A percentile compares a stretch with the other conserved stretches of the same genome.
Conservation (phyloP, 1,140 invertebrate species). For the Drosophila kikkawai region DNA sequence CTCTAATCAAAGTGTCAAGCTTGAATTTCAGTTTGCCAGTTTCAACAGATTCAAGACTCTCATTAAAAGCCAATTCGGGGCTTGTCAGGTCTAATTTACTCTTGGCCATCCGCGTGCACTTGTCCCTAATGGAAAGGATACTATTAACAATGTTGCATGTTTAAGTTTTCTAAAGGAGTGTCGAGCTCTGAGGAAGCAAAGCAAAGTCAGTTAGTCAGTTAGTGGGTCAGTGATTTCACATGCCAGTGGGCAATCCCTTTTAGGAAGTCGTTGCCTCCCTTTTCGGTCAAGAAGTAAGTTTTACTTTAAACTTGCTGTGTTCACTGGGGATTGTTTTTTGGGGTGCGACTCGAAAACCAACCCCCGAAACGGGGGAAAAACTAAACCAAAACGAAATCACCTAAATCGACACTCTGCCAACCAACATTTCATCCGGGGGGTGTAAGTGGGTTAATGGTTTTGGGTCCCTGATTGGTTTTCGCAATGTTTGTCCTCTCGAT, state of each 20-base stretch:
- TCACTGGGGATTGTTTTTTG: slow-evolving; percentile 27
- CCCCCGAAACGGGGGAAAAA: slow-evolving; percentile 13
- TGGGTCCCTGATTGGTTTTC: slow-evolving; percentile 55
- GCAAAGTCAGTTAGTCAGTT: slow-evolving; percentile 44
- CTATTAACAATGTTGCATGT: slow-evolving; percentile 25
- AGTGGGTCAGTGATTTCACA: slow-evolving; percentile 28
- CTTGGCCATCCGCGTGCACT: slow-evolving; percentile 1
- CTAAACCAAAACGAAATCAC: slow-evolving; percentile 29
- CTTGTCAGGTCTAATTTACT: slow-evolving; percentile 4
- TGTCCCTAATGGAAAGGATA: slow-evolving; percentile 16
- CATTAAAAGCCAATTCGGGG: slow-evolving; percentile 10
- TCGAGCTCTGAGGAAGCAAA: background rate
- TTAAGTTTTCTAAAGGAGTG: slow-evolving; percentile 3
- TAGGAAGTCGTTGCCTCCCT: slow-evolving; percentile 6
- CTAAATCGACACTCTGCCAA: slow-evolving; percentile 9
- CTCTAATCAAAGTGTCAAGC: slow-evolving; percentile 4
- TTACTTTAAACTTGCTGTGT: slow-evolving; percentile 26
- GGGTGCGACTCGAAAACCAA: slow-evolving; percentile 36
- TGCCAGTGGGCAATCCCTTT: slow-evolving; percentile 24
- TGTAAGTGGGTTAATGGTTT: slow-evolving; percentile 68
- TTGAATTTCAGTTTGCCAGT: background rate
- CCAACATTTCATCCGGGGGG: slow-evolving; percentile 14
- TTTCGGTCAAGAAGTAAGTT: background rate
- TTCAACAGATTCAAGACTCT: slow-evolving; percentile 1
- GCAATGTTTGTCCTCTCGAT: slow-evolving; percentile 45